Conservation (phyloP, 2,888 invertebrate species). For the Penaeus monodon region DNA sequence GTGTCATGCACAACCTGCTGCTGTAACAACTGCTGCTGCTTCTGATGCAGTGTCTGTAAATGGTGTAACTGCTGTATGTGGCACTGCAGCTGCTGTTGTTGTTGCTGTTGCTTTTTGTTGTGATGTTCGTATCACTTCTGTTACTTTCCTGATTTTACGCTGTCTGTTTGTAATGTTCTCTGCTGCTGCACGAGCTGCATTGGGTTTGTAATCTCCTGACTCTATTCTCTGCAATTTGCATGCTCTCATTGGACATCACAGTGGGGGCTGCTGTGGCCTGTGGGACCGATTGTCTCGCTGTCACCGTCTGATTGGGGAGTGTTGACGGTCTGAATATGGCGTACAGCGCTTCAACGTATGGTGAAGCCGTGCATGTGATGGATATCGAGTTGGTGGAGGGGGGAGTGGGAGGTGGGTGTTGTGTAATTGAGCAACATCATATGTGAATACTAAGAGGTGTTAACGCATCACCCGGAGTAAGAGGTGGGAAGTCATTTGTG, state of each 20-base stretch:
- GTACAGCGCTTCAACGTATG: no score
- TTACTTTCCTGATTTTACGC: slow-evolving; percentile 48
- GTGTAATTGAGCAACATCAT: slow-evolving; percentile 59
- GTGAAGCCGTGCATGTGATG: slow-evolving; percentile 11
- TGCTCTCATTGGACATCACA: slow-evolving; percentile 67
- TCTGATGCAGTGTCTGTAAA: slow-evolving; percentile 66
- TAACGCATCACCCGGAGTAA: slow-evolving; percentile 39
- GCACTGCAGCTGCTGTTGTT: slow-evolving; percentile 73
- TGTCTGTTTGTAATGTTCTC: slow-evolving; percentile 52
- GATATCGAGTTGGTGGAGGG: slow-evolving; percentile 51
- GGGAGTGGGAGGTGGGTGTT: slow-evolving; percentile 62
- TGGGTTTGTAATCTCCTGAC: slow-evolving; percentile 84
- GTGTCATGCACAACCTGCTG: slow-evolving; percentile 36
- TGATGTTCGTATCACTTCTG: slow-evolving; percentile 62
- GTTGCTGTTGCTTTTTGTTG: slow-evolving; percentile 71
- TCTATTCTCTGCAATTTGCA: slow-evolving; percentile 89
- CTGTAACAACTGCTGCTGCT: slow-evolving; percentile 57
- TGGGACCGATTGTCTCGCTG: slow-evolving; percentile 5
- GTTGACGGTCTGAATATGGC: slow-evolving; percentile 16
- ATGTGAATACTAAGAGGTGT: slow-evolving; percentile 47
- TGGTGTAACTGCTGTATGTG: slow-evolving; percentile 70
- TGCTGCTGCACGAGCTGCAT: slow-evolving; percentile 69
- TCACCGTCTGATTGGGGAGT: slow-evolving; percentile 19
- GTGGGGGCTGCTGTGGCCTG: slow-evolving; percentile 25
- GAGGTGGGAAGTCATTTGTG: slow-evolving; percentile 46